These are phyloP conservation scores for Neosalanx taihuensis DNA, from an alignment of 2,797 vertebrate genomes.

Conservation along the genomic window DNA sequence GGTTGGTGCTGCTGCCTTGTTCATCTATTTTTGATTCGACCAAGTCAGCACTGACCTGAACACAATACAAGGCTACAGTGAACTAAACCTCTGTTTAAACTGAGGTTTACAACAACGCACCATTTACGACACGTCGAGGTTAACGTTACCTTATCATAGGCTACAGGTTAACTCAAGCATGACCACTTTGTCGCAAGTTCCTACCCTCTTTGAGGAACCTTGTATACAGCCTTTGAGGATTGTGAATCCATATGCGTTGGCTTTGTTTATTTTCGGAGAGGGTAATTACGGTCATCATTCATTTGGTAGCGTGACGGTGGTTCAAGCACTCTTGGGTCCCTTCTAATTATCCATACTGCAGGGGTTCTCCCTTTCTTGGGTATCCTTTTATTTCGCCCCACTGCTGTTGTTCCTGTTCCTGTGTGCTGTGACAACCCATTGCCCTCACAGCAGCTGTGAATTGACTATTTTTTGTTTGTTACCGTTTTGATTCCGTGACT, in stretches of 20 bases:
- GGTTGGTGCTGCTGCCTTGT: slow-evolving; percentile 9
- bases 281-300: slow-evolving; percentile 46
- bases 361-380: slow-evolving; percentile 13
- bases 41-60: not conserved
- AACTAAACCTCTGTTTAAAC: not conserved
- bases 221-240: not conserved
- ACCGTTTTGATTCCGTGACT: slow-evolving; percentile 9
- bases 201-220: not conserved
- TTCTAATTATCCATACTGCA: slow-evolving; percentile 48
- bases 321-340: slow-evolving; percentile 34
- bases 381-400: slow-evolving; percentile 27
- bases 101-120: not conserved
- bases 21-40: not conserved
- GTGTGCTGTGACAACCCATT: slow-evolving; percentile 43
- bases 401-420: slow-evolving; percentile 39
- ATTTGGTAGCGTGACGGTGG: slow-evolving; percentile 23
- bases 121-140: not conserved
- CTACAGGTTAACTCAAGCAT: slow-evolving; percentile 22
- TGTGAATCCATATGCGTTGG: slow-evolving; percentile 20
- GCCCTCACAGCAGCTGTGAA: slow-evolving; percentile 51
- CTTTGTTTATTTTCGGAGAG: slow-evolving; percentile 42
- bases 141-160: not conserved
- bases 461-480: slow-evolving; percentile 39
- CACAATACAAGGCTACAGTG: not conserved
- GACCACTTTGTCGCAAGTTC: slow-evolving; percentile 1